Percentiles rank a stretch among this genome's conserved stretches.
Conservation (phyloP, 2,797 vertebrate species). For the Onychomys leucogaster region DNA sequence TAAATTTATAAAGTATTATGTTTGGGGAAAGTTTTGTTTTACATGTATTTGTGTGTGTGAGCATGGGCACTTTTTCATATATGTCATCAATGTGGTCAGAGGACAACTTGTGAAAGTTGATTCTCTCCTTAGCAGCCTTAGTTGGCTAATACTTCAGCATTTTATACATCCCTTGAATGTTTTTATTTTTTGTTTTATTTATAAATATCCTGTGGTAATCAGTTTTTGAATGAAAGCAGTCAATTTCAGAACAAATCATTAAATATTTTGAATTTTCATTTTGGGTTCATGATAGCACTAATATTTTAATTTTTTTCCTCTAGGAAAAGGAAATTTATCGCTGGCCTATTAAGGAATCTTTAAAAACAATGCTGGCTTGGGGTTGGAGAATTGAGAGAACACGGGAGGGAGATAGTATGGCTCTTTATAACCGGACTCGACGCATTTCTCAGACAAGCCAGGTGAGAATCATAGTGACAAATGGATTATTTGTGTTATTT, state of each 20-base stretch:
- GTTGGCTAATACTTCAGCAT: background rate
- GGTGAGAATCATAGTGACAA: slow-evolving; percentile 83
- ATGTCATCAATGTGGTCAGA: background rate
- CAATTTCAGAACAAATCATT: slow-evolving; percentile 22
- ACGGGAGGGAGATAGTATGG: slow-evolving; percentile 93
- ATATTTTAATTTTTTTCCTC: background rate
- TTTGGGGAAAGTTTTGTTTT: background rate
- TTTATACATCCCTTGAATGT: background rate
- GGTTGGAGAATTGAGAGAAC: slow-evolving; percentile 95
- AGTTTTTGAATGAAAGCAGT: background rate
- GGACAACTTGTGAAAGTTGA: background rate
- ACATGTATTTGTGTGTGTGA: background rate
- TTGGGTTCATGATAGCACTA: background rate
- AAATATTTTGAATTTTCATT: slow-evolving; percentile 7
- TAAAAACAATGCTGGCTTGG: slow-evolving; percentile 97
- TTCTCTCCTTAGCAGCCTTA: background rate
- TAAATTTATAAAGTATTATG: background rate
- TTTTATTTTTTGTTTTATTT: background rate
- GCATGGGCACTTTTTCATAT: background rate
- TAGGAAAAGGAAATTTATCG: slow-evolving; percentile 97
- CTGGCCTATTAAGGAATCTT: slow-evolving; percentile 94
- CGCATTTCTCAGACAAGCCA: slow-evolving; percentile 96
- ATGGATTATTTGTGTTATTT: background rate
- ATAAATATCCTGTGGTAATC: background rate
- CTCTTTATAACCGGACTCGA: slow-evolving; percentile 92